Conservation (phyloP, 2,797 vertebrate genomes). For the Anguilla pacifica region DNA sequence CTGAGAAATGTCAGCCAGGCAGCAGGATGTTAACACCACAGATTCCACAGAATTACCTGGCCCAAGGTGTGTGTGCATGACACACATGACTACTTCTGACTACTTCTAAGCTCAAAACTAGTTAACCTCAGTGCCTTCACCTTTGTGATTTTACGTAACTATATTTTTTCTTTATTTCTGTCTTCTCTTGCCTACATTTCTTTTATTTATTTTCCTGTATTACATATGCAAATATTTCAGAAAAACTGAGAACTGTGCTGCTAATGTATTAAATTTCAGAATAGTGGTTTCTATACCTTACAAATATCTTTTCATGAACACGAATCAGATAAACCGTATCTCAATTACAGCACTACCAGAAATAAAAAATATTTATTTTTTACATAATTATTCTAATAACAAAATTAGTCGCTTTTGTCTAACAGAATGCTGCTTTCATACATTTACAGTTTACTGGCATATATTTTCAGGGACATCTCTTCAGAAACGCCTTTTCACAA, state of each 20-base stretch:
- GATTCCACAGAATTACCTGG: not conserved
- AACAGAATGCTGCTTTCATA: conserved; percentile 47
- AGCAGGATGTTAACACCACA: not conserved
- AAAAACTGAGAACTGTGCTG: not conserved
- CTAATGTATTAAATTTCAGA: not conserved
- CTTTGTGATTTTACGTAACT: conserved; percentile 51
- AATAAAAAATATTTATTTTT: not conserved
- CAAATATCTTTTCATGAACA: not conserved
- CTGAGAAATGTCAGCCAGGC: conserved; percentile 4
- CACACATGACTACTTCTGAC: not conserved
- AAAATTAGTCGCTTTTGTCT: not conserved
- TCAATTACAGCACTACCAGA: not conserved
- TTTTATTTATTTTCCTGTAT: not conserved
- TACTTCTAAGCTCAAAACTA: not conserved
- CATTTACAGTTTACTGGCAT: conserved; percentile 50
- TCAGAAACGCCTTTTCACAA: conserved; percentile 36
- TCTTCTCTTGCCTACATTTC: conserved; percentile 1
- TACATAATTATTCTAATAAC: not conserved
- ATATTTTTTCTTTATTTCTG: conserved; percentile 62
- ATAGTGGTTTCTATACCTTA: not conserved
- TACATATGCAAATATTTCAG: not conserved
- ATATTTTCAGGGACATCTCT: conserved; percentile 46
- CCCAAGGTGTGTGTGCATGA: not conserved
- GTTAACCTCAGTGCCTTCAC: conserved; percentile 38
- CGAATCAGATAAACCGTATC: not conserved